Percentiles rank a stretch among this genome's conserved stretches.
phyloP scores from a whole-genome alignment of 2,797 vertebrate species.

The Loriculus beryllinus region DNA sequence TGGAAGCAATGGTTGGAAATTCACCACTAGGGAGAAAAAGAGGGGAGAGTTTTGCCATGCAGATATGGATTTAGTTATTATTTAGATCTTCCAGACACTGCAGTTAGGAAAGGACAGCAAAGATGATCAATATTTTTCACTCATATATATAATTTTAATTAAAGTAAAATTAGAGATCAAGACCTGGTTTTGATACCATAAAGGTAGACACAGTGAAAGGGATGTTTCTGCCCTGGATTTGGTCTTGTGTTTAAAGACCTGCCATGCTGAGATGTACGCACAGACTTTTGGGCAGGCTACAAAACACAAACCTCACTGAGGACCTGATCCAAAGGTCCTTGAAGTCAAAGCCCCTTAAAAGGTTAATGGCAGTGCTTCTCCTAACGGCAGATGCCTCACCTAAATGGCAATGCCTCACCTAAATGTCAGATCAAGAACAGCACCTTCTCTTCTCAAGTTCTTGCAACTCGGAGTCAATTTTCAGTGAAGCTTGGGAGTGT shows the following conservation, averaged over 20 bases:
- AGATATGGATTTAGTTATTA: not conserved
- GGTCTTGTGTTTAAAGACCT: not conserved
- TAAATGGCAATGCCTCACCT: not conserved
- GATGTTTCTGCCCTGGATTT: not conserved
- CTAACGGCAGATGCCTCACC: not conserved
- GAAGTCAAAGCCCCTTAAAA: not conserved
- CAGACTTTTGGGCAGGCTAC: not conserved
- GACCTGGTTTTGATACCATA: not conserved
- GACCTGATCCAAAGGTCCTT: not conserved
- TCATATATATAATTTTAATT: not conserved
- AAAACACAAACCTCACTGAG: not conserved
- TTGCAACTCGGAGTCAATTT: not conserved
- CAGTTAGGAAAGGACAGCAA: not conserved
- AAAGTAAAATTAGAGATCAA: not conserved
- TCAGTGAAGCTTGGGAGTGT: not conserved
- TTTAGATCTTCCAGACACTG: not conserved
- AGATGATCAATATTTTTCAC: not conserved
- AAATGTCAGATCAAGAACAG: not conserved
- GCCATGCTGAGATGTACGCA: rapidly evolving
- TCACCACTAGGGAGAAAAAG: not conserved
- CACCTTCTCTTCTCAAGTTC: not conserved
- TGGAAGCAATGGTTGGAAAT: not conserved
- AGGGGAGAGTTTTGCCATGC: not conserved
- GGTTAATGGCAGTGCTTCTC: not conserved
- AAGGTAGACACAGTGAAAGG: not conserved